Evolutionary conservation across 2,113 vertebrate genomes (phyloP).

Genomic region (Petroica traversi): DNA sequence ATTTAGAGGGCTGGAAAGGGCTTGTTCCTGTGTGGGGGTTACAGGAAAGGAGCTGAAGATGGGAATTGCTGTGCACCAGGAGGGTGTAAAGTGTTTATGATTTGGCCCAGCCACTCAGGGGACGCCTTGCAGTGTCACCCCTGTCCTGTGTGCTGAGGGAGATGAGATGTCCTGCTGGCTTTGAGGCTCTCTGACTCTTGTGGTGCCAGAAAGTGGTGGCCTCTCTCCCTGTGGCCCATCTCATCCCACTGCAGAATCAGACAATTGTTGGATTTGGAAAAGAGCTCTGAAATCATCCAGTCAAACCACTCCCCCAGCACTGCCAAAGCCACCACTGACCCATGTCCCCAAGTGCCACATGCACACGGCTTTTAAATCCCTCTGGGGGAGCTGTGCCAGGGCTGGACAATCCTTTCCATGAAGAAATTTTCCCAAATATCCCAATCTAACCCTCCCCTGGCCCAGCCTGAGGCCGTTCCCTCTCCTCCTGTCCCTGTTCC

Average conservation of each 20-base stretch:
- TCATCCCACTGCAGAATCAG: not conserved
- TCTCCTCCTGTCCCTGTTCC: not conserved
- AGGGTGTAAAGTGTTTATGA: not conserved
- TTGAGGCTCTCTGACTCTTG: not conserved
- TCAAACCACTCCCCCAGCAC: not conserved
- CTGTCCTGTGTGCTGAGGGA: not conserved
- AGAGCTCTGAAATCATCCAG: not conserved
- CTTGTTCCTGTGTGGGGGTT: not conserved
- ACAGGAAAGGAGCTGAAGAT: not conserved
- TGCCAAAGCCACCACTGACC: not conserved
- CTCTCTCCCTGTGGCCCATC: not conserved
- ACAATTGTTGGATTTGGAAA: not conserved
- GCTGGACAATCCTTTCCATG: rapidly evolving
- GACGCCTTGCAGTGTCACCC: not conserved
- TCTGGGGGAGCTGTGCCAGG: not conserved
- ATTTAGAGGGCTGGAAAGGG: not conserved
- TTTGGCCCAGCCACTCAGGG: not conserved
- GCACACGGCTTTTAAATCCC: rapidly evolving
- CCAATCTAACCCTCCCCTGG: not conserved
- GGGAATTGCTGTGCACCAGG: not conserved
- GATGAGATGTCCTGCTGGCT: not conserved
- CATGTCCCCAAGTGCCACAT: not conserved
- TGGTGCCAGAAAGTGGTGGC: not conserved
- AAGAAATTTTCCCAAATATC: not conserved
- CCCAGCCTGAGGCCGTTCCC: rapidly evolving